phyloP scores from a whole-genome alignment of 2,113 vertebrate species.

The Willisornis vidua region DNA sequence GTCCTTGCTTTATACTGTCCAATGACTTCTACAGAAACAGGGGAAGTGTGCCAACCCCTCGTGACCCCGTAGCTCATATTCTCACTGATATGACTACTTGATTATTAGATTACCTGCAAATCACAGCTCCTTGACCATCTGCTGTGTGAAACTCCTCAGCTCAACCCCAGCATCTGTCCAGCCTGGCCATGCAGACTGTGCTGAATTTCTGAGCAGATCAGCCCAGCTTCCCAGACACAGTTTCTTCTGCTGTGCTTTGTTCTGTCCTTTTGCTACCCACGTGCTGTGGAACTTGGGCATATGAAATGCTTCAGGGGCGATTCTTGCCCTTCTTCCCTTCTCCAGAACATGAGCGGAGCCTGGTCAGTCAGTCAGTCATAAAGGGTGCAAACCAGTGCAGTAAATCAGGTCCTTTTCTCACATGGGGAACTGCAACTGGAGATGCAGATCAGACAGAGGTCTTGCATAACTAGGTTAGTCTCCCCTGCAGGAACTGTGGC shows the following conservation, averaged over 20 bases:
- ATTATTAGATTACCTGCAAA: constrained; percentile 58
- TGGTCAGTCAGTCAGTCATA: not conserved
- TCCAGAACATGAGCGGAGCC: not conserved
- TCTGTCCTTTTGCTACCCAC: not conserved
- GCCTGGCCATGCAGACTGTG: not conserved
- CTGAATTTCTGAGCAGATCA: constrained; percentile 9
- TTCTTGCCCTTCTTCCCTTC: not conserved
- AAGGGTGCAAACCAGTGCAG: not conserved
- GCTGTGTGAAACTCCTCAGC: not conserved
- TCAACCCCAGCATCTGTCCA: constrained; percentile 17
- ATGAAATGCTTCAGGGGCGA: accelerated
- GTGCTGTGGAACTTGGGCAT: accelerated
- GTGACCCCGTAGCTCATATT: not conserved
- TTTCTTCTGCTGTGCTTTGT: not conserved
- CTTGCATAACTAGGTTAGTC: not conserved
- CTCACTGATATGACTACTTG: not conserved
- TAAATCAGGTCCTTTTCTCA: not conserved
- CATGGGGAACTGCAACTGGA: not conserved
- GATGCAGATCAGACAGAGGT: not conserved
- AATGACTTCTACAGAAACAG: not conserved
- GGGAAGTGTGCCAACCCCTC: not conserved
- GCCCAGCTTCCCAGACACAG: not conserved
- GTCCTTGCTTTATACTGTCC: not conserved
- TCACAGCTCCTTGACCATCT: constrained; percentile 56
- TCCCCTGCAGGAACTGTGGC: not conserved